Conservation (phyloP, 2,888 invertebrate species). For the Caenorhabditis virilis region DNA sequence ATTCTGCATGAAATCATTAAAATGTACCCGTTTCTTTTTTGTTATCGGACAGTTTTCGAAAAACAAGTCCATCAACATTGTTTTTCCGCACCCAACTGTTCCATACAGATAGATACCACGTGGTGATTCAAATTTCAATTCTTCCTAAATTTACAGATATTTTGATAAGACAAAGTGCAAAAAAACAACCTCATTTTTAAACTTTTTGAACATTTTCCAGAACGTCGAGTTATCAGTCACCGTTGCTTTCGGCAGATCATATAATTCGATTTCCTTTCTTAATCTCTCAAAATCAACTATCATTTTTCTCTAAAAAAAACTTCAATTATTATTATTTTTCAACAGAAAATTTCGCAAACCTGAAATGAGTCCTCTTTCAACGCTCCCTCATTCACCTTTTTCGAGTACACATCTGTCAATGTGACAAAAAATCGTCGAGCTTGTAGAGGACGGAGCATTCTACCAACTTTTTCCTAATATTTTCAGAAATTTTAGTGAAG, state of each 20-base stretch:
- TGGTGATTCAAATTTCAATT: slow-evolving; percentile 6
- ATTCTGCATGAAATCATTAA: slow-evolving; percentile 95
- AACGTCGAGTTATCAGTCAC: slow-evolving; percentile 11
- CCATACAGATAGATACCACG: slow-evolving; percentile 85
- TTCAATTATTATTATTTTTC: no score
- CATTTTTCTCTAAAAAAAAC: slow-evolving; percentile 44
- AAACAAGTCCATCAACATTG: slow-evolving; percentile 98
- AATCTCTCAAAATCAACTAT: slow-evolving; percentile 49
- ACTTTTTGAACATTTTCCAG: slow-evolving; percentile 19
- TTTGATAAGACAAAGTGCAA: slow-evolving; percentile 5
- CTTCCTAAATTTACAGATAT: background rate
- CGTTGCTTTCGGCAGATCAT: slow-evolving; percentile 26
- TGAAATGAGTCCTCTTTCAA: slow-evolving; percentile 35
- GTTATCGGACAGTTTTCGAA: slow-evolving; percentile 78
- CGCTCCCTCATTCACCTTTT: slow-evolving; percentile 31
- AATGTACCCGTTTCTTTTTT: slow-evolving; percentile 81
- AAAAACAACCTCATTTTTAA: slow-evolving; percentile 8
- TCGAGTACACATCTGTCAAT: slow-evolving; percentile 34
- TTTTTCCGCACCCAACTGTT: slow-evolving; percentile 85
- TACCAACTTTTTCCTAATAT: background rate
- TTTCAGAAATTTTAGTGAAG: background rate
- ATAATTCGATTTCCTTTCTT: slow-evolving; percentile 32
- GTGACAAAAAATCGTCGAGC: slow-evolving; percentile 24
- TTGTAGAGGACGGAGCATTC: background rate
- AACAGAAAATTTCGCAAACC: slow-evolving; percentile 8